Percentiles rank a stretch among this genome's conserved stretches.
Evolutionary conservation across 2,113 vertebrate species (phyloP).

Genomic region (Porphyrio hochstetteri): DNA sequence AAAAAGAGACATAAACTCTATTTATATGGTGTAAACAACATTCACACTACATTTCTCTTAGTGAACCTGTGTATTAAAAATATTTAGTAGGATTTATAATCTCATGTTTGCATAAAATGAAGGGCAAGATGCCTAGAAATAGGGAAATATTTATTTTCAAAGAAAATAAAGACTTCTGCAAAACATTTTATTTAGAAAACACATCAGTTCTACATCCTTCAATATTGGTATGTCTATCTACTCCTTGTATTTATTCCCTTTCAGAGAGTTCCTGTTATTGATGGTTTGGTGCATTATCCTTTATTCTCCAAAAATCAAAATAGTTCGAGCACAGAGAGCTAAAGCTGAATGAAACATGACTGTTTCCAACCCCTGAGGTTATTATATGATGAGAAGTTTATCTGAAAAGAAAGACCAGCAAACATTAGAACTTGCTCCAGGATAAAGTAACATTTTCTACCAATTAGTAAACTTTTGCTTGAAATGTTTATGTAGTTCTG

Average conservation of each 20-base stretch:
- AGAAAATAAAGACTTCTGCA: not conserved
- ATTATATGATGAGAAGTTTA: not conserved
- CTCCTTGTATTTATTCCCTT: not conserved
- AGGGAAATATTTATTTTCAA: not conserved
- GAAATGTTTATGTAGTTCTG: not conserved
- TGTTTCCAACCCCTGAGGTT: not conserved
- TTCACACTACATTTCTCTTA: not conserved
- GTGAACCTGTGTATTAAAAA: not conserved
- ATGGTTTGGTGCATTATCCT: not conserved
- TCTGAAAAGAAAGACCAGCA: not conserved
- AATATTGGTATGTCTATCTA: not conserved
- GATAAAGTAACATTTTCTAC: not conserved
- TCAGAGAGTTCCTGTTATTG: not conserved
- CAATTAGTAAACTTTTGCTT: not conserved
- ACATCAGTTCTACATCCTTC: not conserved
- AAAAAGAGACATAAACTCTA: not conserved
- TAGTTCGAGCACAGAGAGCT: not conserved
- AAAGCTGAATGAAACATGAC: not conserved
- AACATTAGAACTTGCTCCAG: not conserved
- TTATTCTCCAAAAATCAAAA: constrained; percentile 8
- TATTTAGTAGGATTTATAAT: not conserved
- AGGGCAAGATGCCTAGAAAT: not conserved
- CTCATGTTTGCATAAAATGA: not conserved
- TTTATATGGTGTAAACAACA: not conserved
- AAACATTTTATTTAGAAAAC: not conserved